phyloP scores from a whole-genome alignment of 1,140 invertebrate species.

The Drusus annulatus region DNA sequence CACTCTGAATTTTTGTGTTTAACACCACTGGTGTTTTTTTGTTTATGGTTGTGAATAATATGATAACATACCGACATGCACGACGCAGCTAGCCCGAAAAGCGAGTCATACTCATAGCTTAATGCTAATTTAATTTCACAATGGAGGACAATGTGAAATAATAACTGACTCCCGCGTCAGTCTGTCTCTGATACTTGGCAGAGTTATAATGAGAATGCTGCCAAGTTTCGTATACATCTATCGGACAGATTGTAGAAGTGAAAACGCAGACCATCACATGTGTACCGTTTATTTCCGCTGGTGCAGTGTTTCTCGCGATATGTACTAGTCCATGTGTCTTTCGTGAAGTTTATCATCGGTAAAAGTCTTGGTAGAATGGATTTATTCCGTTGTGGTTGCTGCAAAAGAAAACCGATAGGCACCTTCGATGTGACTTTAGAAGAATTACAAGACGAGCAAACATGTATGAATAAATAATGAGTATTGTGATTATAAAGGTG shows the following conservation, averaged over 20 bases:
- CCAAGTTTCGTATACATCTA: conserved; percentile 45
- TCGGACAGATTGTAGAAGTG: background rate
- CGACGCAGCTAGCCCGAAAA: background rate
- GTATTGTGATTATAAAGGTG: background rate
- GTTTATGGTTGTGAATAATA: background rate
- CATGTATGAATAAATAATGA: conserved; percentile 41
- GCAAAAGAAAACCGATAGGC: conserved; percentile 47
- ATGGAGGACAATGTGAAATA: conserved; percentile 35
- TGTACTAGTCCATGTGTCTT: background rate
- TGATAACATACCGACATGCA: conserved; percentile 27
- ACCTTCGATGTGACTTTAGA: conserved; percentile 51
- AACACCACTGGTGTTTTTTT: no score
- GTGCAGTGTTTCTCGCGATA: background rate
- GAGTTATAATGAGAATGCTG: conserved; percentile 9
- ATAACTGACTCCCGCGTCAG: background rate
- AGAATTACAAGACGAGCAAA: conserved; percentile 45
- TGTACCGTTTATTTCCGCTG: conserved; percentile 31
- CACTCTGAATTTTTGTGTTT: no score
- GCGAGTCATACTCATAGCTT: background rate
- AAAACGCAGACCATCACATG: conserved; percentile 21
- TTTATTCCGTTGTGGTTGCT: conserved; percentile 41
- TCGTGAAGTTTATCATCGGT: background rate
- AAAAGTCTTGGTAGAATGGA: background rate
- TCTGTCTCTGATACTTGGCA: conserved; percentile 48
- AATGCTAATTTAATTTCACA: conserved; percentile 43